Base-by-base conservation (phyloP, 2,888 invertebrate species). In the Oxytorus armatus region DNA sequence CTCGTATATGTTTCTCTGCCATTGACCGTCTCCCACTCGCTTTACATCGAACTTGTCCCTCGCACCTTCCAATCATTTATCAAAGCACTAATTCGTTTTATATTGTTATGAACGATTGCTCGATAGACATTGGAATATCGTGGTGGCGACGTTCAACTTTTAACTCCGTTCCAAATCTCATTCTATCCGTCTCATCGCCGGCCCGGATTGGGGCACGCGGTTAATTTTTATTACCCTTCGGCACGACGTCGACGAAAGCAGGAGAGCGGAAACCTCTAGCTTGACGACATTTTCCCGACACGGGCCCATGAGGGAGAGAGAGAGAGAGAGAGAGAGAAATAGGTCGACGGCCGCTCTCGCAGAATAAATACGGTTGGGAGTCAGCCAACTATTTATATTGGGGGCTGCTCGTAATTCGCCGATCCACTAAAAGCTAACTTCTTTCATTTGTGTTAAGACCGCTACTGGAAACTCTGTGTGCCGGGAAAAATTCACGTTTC, bases 311-410 rank as follows among this genome's bases (percentile, higher is more conserved):
- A 21, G 1, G 21, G 11, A 3, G 16, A n/a, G 51, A 1, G 10
- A 16, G 3, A 21, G 29, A 10, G 39, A 7, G 11, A 10, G 11
- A 10, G 39, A 10, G 39, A 44, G 44, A 14, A n/a, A n/a, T n/a
- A n/a, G n/a, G n/a, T n/a, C 14, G 16, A 11, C n/a, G 8, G 2
- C 14, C 5, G 10, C n/a, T 33, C n/a, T 39, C 5, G 49, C 11
- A 21, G 70, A 57, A 77, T 77, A 63, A 70, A 70, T 49, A 77
- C 77, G 70, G 65, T 77, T 77, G 77, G 77, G 72, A 57, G 23
- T 59, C 3, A 18, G 77, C 77, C 77, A 77, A 70, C 70, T 65
- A 77, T 77, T 77, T 76, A 76, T 76, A 76, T 68, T 42, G n/a
- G 68, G 68, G 51, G 51, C 61, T 68, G 68, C 68, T 76, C 61